Evolutionary conservation across 2,888 invertebrate species (phyloP), one percentile per base, ranked within the genome.

Genomic region (Neuroscelio doddi): DNA sequence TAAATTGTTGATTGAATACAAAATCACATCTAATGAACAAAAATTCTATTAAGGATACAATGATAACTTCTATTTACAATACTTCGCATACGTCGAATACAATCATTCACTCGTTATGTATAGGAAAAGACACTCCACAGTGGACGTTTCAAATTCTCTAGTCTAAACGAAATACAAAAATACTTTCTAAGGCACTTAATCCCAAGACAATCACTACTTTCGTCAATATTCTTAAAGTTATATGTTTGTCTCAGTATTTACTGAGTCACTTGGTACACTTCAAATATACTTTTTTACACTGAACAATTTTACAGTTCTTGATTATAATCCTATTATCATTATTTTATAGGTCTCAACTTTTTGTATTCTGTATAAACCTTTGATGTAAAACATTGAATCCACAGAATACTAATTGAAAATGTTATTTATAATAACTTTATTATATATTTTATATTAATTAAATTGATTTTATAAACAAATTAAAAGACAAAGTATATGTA

Each of bases 111-210:
- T 39, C 49, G 30, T 34, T 47, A 55, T 36, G 41, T 56, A 50
- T 61, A 53, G 53, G 58, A 64, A 68, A 61, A 64, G 57, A 49
- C 41, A 58, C 42, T 58, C 62, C 55, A 39, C 50, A 62, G 45
- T 41, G 55, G 45, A 51, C 57, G 27, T 52, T 45, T 52, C 39
- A 32, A 42, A 12, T 57, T 47, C 15, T 58, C 55, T 52, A 68
- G 39, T 57, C 57, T 57, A 66, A 16, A 47, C 51, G 47, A 64
- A 59, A 66, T 65, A 69, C 55, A 62, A 66, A 69, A 69, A 66
- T 69, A 66, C 66, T 66, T 30, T 66, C 58, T 61, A 61, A 69
- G 69, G 69, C 66, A 64, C 68, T 68, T 65, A 59, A 49, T 52
- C 49, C 50, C 52, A 55, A 64, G 61, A 52, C 67, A 63, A 61